Percentiles rank a stretch among this genome's conserved stretches.
phyloP scores from a whole-genome alignment of 2,888 invertebrate genomes.

The Punctoribates punctum region DNA sequence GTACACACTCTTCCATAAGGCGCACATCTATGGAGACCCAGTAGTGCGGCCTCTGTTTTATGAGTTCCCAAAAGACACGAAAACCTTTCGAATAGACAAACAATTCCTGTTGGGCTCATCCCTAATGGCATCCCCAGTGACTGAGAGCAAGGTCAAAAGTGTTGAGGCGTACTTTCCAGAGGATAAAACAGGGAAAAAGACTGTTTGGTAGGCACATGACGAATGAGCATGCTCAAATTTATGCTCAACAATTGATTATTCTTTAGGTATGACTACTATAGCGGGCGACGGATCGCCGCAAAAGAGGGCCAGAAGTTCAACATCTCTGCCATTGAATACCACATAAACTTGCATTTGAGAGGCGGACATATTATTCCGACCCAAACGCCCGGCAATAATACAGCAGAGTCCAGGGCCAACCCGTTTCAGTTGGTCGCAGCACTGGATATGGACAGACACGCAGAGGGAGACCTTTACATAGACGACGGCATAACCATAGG shows the following conservation, averaged over 20 bases:
- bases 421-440: conserved; percentile 40
- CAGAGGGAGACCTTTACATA: conserved; percentile 43
- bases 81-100: conserved; percentile 65
- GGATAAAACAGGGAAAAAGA: too few relatives aligned
- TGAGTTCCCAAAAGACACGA: conserved; percentile 61
- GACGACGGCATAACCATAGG: conserved; percentile 44
- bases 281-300: not conserved
- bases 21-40: conserved; percentile 67
- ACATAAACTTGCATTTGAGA: conserved; percentile 49
- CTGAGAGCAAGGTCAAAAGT: conserved; percentile 52
- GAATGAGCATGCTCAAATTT: too few relatives aligned
- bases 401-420: conserved; percentile 45
- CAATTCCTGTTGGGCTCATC: conserved; percentile 74
- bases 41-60: conserved; percentile 75
- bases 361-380: conserved; percentile 51
- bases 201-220: too few relatives aligned
- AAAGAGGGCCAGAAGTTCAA: conserved; percentile 47
- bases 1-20: conserved; percentile 72
- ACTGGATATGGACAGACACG: conserved; percentile 34
- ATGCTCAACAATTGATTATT: too few relatives aligned
- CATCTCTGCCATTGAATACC: conserved; percentile 43
- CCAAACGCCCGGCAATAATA: conserved; percentile 50
- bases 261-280: conserved; percentile 41
- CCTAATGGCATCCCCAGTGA: conserved; percentile 69
- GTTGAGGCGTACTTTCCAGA: conserved; percentile 62